Conservation (phyloP, 2,113 vertebrate species). For the Malurus elegans region DNA sequence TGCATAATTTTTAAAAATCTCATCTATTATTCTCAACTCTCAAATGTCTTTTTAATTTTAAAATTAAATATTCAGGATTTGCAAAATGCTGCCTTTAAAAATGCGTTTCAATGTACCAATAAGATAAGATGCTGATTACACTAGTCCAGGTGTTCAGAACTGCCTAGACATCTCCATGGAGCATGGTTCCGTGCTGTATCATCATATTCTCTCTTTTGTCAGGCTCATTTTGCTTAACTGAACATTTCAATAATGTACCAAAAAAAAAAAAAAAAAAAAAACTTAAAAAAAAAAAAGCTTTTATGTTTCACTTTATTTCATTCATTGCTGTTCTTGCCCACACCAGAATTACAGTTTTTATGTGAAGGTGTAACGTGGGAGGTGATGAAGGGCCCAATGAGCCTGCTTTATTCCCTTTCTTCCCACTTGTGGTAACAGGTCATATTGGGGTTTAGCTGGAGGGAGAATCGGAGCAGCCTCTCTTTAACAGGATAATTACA, state of each 20-base stretch:
- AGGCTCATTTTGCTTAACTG: slow-evolving; percentile 7
- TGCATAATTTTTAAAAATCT: background rate
- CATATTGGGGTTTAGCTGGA: background rate
- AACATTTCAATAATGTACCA: background rate
- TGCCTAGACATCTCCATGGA: slow-evolving; percentile 19
- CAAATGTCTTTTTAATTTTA: slow-evolving; percentile 13
- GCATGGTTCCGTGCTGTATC: background rate
- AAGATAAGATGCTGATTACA: slow-evolving; percentile 18
- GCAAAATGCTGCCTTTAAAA: slow-evolving; percentile 9
- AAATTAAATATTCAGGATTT: slow-evolving; percentile 26
- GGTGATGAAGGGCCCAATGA: slow-evolving; percentile 3
- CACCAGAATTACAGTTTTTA: slow-evolving; percentile 11
- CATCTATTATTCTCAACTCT: background rate
- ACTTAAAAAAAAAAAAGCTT: background rate
- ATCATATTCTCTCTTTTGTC: slow-evolving; percentile 14
- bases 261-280: background rate
- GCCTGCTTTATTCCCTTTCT: slow-evolving; percentile 19
- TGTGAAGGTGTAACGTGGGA: slow-evolving; percentile 13
- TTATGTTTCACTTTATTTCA: slow-evolving; percentile 4
- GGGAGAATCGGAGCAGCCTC: background rate
- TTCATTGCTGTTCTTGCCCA: slow-evolving; percentile 1
- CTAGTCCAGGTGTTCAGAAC: slow-evolving; percentile 30
- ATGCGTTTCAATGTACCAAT: slow-evolving; percentile 6
- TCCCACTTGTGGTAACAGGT: slow-evolving; percentile 25
- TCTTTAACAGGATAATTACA: background rate